Evolutionary conservation across 2,113 vertebrate genomes (phyloP).

Genomic region (Numida meleagris): DNA sequence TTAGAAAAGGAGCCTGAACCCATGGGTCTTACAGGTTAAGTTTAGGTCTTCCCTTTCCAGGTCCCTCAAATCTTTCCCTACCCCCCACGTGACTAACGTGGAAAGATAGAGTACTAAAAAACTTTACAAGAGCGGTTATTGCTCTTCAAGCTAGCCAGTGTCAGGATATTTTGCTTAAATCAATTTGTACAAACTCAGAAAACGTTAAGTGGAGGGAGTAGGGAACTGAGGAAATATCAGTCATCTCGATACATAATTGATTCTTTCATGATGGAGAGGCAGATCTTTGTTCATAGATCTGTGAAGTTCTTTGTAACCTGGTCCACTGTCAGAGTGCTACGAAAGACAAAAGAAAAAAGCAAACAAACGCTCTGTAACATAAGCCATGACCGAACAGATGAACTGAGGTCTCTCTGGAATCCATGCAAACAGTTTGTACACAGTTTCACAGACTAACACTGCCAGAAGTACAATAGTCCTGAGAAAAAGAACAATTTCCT

Average conservation of each 20-base stretch:
- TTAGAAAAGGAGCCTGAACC: not conserved
- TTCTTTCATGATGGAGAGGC: not conserved
- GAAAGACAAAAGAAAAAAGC: not conserved
- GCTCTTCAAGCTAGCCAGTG: not conserved
- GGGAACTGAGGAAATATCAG: not conserved
- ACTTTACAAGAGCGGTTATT: not conserved
- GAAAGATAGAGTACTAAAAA: not conserved
- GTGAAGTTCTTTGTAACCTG: not conserved
- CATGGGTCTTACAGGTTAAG: not conserved
- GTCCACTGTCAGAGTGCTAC: not conserved
- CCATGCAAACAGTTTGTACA: not conserved
- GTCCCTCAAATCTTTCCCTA: not conserved
- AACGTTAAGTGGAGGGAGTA: not conserved
- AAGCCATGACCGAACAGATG: not conserved
- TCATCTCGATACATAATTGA: not conserved
- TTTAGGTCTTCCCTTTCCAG: not conserved
- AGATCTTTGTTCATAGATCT: not conserved
- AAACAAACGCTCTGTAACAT: fast-evolving
- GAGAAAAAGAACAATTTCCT: not conserved
- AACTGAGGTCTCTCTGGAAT: not conserved
- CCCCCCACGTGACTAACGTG: not conserved
- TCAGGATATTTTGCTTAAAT: not conserved
- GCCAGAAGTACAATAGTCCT: not conserved
- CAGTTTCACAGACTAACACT: not conserved
- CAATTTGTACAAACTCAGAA: not conserved